Evolutionary conservation across 2,888 invertebrate genomes (phyloP), one percentile per base, ranked within the genome.

Genomic region (Seira musarum): DNA sequence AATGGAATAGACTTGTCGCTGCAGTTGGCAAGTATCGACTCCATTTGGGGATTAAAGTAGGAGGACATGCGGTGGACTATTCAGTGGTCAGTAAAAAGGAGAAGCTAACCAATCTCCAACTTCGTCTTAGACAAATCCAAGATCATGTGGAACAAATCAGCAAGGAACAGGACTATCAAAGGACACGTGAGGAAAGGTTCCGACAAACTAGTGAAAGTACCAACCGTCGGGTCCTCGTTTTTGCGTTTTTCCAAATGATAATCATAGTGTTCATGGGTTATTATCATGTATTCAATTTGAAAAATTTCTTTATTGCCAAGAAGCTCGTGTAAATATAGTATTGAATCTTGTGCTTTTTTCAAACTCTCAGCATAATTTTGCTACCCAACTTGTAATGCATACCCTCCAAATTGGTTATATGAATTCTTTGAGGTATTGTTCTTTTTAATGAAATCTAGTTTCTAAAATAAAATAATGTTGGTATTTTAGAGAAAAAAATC

Each of bases 231-330:
- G 97, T 97, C 0, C 91, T 99, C 24, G 99, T 97, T 96, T 99
- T 98, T 98, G 96, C 98, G 73, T 90, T 98, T 15, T 92, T 94
- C 0, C 99, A 99, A 90, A 96, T 97, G 0, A 91, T 93, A 71
- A 95, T 99, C 49, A 92, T 99, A 13, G 90, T 99, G 0, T 90
- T 92, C 35, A 98, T 99, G 92, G 99, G 99, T 19, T 94, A 96
- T 85, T 99, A 99, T 99, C 99, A 99, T 90, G 99, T 99, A 97
- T 93, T 93, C 88, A 99, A 99, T 92, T 92, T 99, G 86, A 99
- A 98, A 91, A 95, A 96, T 88, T 99, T 99, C 92, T 99, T 99
- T 88, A 98, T 99, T 90, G 98, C 99, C 30, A 99, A 99, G 90
- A 99, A 99, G 92, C 91, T 99, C 88, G 98, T 98, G 64, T 95